Percentiles rank a stretch among this genome's conserved stretches.
These are phyloP conservation scores for Xiphophorus hellerii DNA, from an alignment of 2,113 vertebrate species.

Conservation along the genomic window DNA sequence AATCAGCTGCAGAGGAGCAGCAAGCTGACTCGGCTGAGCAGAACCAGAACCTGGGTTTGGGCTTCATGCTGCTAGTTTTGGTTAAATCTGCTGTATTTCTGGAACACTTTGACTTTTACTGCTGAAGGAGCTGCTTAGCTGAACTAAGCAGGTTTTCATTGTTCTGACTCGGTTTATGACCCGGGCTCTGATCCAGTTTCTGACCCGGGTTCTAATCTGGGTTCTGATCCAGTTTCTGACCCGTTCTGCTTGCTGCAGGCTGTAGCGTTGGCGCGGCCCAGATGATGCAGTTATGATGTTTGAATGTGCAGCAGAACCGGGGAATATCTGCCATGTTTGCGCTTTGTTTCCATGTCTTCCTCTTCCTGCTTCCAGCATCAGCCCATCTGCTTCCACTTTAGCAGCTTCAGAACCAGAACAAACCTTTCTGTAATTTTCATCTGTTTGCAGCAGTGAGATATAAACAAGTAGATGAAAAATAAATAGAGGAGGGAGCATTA, in stretches of 20 bases:
- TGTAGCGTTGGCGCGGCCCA: slow-evolving; percentile 20
- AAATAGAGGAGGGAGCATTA: slow-evolving; percentile 11
- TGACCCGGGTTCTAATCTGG: no score
- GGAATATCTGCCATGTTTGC: slow-evolving; percentile 52
- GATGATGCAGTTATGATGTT: slow-evolving; percentile 43
- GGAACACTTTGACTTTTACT: slow-evolving; percentile 64
- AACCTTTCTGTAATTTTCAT: slow-evolving; percentile 49
- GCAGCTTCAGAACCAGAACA: slow-evolving; percentile 23
- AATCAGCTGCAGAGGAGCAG: no score
- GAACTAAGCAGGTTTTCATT: slow-evolving; percentile 59
- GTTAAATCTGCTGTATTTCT: slow-evolving; percentile 54
- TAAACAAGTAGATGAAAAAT: slow-evolving; percentile 24
- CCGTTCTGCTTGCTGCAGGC: slow-evolving; percentile 62
- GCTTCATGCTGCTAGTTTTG: background rate
- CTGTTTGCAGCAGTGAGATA: background rate
- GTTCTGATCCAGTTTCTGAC: slow-evolving; percentile 22
- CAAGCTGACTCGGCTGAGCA: no score
- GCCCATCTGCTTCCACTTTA: background rate
- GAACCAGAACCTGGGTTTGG: no score
- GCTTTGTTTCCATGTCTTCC: slow-evolving; percentile 30
- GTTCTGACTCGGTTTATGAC: slow-evolving; percentile 36
- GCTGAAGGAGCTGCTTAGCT: slow-evolving; percentile 56
- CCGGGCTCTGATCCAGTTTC: slow-evolving; percentile 36
- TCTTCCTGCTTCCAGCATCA: background rate
- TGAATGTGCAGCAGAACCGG: slow-evolving; percentile 49